phyloP scores from a whole-genome alignment of 2,888 invertebrate species.

The Zootermopsis nevadensis region DNA sequence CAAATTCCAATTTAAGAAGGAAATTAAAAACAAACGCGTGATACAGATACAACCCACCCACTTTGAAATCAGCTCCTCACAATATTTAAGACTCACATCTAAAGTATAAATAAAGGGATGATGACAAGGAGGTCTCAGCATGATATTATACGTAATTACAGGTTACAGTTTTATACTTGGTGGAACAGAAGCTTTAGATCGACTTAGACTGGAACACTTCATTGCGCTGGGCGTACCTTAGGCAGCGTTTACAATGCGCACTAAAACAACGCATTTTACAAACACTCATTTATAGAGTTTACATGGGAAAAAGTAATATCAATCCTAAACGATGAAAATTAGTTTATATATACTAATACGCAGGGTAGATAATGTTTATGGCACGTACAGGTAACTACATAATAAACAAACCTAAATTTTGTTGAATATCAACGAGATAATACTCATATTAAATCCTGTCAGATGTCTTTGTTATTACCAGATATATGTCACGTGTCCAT shows the following conservation, averaged over 20 bases:
- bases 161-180: neutral
- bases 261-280: neutral
- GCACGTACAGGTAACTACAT: too few relatives aligned
- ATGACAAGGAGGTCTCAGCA: neutral
- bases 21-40: slow-evolving; percentile 23
- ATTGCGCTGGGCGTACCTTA: neutral
- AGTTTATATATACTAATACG: too few relatives aligned
- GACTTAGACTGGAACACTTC: neutral
- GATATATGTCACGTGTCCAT: too few relatives aligned
- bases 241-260: neutral
- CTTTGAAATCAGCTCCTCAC: neutral
- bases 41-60: slow-evolving; percentile 23
- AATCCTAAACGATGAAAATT: too few relatives aligned
- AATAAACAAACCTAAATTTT: too few relatives aligned
- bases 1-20: slow-evolving; percentile 20
- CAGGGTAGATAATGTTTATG: too few relatives aligned
- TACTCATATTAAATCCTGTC: too few relatives aligned
- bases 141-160: neutral
- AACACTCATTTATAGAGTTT: neutral
- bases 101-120: neutral
- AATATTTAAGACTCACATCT: slow-evolving; percentile 11
- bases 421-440: too few relatives aligned
- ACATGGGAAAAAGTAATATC: too few relatives aligned
- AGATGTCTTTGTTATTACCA: too few relatives aligned
- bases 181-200: neutral